A percentile compares a stretch with the other conserved stretches of the same genome.
phyloP scores from a whole-genome alignment of 2,113 vertebrate genomes.

The Sapajus apella region DNA sequence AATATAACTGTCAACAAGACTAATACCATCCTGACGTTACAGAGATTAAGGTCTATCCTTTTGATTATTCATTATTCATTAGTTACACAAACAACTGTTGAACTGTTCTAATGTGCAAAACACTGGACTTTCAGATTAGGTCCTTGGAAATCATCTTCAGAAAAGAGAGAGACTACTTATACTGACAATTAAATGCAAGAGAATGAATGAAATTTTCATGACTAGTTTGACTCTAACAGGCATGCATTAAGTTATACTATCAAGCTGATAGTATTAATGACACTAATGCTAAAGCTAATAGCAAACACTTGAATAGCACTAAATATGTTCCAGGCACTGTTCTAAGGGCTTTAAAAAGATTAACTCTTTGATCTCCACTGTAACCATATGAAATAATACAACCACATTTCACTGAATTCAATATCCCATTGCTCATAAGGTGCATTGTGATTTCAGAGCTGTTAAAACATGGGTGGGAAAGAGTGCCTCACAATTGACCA shows the following conservation, averaged over 20 bases:
- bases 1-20: neutral
- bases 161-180: neutral
- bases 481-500: neutral
- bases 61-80: neutral
- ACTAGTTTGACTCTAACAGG: conserved; percentile 14
- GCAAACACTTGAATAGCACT: neutral
- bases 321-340: neutral
- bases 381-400: neutral
- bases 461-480: neutral
- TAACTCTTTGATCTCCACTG: neutral
- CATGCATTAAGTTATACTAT: neutral
- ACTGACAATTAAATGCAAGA: conserved; percentile 11
- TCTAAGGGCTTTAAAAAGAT: neutral
- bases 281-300: neutral
- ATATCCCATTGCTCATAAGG: neutral
- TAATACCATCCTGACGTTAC: neutral
- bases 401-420: neutral
- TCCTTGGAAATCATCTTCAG: neutral
- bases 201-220: conserved; percentile 1
- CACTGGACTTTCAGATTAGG: neutral
- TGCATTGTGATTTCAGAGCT: neutral
- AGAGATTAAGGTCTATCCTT: neutral
- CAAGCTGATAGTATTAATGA: neutral
- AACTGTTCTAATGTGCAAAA: neutral
- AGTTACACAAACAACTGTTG: neutral